Evolutionary conservation across 2,113 vertebrate species (phyloP).

Genomic region (Empidonax traillii): DNA sequence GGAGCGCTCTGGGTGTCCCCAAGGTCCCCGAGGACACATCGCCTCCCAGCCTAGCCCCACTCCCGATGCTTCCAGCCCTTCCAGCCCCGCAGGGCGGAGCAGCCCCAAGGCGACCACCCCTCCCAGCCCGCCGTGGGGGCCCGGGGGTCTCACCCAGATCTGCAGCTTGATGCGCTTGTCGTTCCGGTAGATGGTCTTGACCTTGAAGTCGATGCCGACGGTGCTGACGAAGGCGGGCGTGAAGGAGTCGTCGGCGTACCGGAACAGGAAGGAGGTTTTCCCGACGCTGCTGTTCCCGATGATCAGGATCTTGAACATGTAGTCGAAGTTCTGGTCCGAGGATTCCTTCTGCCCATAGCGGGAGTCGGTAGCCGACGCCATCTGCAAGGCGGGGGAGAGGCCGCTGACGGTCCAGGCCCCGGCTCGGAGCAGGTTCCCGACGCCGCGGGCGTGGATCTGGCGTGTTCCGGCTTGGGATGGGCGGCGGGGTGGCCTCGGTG

Average conservation of each 20-base stretch:
- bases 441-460: rapidly evolving
- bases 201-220: constrained; percentile 90
- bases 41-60: too few relatives aligned
- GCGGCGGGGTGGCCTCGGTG: rapidly evolving
- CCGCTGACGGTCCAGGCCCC: background rate
- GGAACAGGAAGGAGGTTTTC: constrained; percentile 90
- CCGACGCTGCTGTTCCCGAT: constrained; percentile 90
- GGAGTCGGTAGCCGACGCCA: constrained; percentile 93
- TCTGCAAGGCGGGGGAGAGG: constrained; percentile 68
- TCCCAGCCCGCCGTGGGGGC: rapidly evolving
- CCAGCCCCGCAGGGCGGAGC: too few relatives aligned
- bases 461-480: rapidly evolving
- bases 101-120: background rate
- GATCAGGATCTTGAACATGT: constrained; percentile 92
- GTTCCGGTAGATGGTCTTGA: constrained; percentile 88
- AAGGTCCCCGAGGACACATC: background rate
- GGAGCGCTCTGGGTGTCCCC: background rate
- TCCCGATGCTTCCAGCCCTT: background rate
- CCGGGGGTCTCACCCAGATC: constrained; percentile 81
- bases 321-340: constrained; percentile 87
- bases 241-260: constrained; percentile 88
- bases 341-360: constrained; percentile 90
- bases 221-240: constrained; percentile 89
- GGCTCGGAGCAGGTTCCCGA: rapidly evolving
- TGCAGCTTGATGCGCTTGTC: constrained; percentile 90